Base-by-base conservation (phyloP, 2,797 vertebrate species). In the Lepilemur septentrionalis region DNA sequence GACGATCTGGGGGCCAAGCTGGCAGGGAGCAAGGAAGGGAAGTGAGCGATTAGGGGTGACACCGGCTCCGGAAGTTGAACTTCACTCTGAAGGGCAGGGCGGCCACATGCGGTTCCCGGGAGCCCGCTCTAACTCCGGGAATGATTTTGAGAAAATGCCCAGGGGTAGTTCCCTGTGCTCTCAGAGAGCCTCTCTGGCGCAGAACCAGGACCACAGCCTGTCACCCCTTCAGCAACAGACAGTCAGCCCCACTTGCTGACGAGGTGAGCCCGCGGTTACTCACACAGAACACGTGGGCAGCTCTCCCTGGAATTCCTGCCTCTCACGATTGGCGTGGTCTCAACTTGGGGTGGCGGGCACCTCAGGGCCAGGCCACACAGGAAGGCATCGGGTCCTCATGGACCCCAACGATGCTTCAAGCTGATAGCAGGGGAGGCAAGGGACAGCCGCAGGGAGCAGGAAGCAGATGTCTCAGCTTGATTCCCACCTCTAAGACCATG, bases 61-160 rank as follows among this genome's bases (percentile, higher is more conserved):
- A 0, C 46, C 25, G 22, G 23, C 22, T 50, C 43, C 0, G 10
- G 50, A 86, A 3, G 50, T 3, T 2, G 23, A 50, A 11, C 3
- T 80, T 86, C 50, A 1, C 48, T 28, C 43, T 63, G n/a, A 48
- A 85, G 48, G 50, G 17, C 38, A 52, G 22, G 55, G n/a, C 4
- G 43, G 41, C 43, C 20, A 28, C 32, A 28, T 7, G 9, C 0
- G 3, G 12, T 81, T 55, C 67, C 87, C 20, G 9, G 57, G 87
- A 18, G 28, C 59, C 0, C 0, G 7, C 46, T 70, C 30, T 48
- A 12, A 30, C 6, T 7, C 25, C 7, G 3, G 50, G 20, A 93
- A 57, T 12, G 2, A n/a, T 9, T 41, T 69, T 73, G 72, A 65
- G 8, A 23, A 50, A 80, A 50, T 2, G 1, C 38, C 52, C 50